A percentile compares a stretch with the other conserved stretches of the same genome.
phyloP scores from a whole-genome alignment of 2,113 vertebrate genomes.

The Pollimyrus isidori region DNA sequence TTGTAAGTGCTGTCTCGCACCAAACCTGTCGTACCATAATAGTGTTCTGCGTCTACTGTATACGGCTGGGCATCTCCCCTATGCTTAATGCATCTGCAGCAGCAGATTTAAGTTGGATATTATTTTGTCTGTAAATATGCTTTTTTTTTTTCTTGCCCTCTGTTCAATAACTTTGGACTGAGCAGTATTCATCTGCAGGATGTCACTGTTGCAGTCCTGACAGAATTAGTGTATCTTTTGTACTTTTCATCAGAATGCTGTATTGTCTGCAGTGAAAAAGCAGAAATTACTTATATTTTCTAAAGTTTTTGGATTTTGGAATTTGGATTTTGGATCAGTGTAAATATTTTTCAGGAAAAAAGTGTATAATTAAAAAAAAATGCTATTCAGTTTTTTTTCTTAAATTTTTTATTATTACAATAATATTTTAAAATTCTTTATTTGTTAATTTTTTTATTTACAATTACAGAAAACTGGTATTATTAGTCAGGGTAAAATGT shows the following conservation, averaged over 20 bases:
- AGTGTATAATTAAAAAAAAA: neutral
- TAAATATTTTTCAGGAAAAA: neutral
- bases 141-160: neutral
- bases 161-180: neutral
- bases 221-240: neutral
- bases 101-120: neutral
- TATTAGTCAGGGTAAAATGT: neutral
- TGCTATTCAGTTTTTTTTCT: neutral
- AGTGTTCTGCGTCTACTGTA: neutral
- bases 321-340: neutral
- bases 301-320: neutral
- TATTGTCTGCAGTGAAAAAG: neutral
- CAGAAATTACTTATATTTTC: neutral
- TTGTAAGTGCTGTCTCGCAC: constrained; percentile 72
- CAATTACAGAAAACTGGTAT: neutral
- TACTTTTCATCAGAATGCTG: neutral
- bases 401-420: no score
- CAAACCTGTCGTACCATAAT: neutral
- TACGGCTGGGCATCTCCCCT: neutral
- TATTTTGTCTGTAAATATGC: neutral
- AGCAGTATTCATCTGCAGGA: neutral
- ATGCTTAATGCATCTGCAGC: neutral
- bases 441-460: neutral
- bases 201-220: neutral
- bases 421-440: neutral